Base-by-base conservation (phyloP, 2,113 vertebrate genomes). In the Poicephalus meyeri region DNA sequence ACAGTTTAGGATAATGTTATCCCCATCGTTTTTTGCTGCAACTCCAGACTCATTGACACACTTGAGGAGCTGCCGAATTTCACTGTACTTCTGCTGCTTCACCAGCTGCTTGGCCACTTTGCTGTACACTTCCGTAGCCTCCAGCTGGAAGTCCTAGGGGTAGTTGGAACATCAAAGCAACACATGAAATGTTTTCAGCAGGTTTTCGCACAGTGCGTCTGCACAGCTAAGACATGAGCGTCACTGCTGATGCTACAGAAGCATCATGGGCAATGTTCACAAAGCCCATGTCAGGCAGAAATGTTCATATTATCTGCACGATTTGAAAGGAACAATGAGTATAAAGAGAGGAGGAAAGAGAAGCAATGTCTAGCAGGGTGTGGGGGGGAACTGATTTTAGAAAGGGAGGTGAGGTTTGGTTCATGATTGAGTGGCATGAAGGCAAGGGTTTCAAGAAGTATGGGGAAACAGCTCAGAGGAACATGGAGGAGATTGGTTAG, bases 11-110 rank as follows among this genome's bases (percentile, higher is more conserved):
- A 99, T 98, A 83, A 99, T 99, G 80, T 97, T 97, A 71, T 99
- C 99, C 8, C 99, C 98, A 42, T 99, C 99, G 14, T 98, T 98
- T 94, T 98, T 99, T 79, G 99, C 98, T 69, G 99, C 99, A 14
- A 98, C 97, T 83, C 99, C 99, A 1, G 99, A 99, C 94, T 99
- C 99, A 2, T 96, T 98, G 70, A 99, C 99, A n/a, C 99, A 99
- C 88, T 99, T 99, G 50, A 99, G 98, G 83, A 99, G 98, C 96
- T 99, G 99, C 37, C 98, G 98, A 66, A 99, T 98, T 56, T 99
- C 98, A 1, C 97, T 89, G 31, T 98, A 99, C 84, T 99, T 98
- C 83, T 98, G 97, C 89, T 98, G 98, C 26, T 98, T 98, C 78
- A 99, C 97, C 39, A 99, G 95, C 61, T 99, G 97, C 84, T 98